Percentiles rank a stretch among this genome's conserved stretches.
Evolutionary conservation across 2,113 vertebrate species (phyloP).

Genomic region (Capreolus pygargus): DNA sequence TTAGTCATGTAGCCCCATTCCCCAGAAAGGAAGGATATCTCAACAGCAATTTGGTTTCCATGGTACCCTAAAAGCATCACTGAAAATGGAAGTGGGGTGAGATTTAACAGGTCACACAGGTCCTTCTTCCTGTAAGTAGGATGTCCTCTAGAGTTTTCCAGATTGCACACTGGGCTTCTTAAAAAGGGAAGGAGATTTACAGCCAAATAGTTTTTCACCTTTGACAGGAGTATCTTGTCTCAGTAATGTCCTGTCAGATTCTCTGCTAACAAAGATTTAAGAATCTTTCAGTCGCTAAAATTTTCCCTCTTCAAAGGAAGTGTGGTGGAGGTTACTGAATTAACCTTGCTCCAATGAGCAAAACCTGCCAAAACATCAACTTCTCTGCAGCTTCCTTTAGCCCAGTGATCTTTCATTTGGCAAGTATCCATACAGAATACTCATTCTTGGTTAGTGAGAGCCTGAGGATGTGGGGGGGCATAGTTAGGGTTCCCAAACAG

Average conservation of each 20-base stretch:
- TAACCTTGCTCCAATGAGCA: not conserved
- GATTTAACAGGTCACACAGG: not conserved
- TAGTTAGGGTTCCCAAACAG: not conserved
- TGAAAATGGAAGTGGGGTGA: conserved; percentile 3
- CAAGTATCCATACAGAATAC: not conserved
- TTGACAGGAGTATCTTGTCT: not conserved
- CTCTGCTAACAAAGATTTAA: conserved; percentile 26
- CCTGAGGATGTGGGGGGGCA: not conserved
- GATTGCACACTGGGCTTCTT: not conserved
- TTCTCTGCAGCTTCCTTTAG: conserved; percentile 17
- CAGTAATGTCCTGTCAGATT: conserved; percentile 28
- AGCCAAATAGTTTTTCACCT: not conserved
- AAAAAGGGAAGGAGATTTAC: conserved; percentile 21
- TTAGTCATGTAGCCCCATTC: conserved; percentile 4
- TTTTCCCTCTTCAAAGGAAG: conserved; percentile 9
- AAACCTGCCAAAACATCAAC: not conserved
- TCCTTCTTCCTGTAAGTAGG: not conserved
- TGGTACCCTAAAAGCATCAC: not conserved
- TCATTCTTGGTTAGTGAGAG: not conserved
- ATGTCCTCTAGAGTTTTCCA: not conserved
- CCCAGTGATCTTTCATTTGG: not conserved
- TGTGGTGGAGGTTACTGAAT: not conserved
- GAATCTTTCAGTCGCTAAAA: not conserved
- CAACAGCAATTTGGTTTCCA: conserved; percentile 24
- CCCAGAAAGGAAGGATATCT: not conserved